Conservation (phyloP, 2,888 invertebrate genomes). For the Apodemia zela region DNA sequence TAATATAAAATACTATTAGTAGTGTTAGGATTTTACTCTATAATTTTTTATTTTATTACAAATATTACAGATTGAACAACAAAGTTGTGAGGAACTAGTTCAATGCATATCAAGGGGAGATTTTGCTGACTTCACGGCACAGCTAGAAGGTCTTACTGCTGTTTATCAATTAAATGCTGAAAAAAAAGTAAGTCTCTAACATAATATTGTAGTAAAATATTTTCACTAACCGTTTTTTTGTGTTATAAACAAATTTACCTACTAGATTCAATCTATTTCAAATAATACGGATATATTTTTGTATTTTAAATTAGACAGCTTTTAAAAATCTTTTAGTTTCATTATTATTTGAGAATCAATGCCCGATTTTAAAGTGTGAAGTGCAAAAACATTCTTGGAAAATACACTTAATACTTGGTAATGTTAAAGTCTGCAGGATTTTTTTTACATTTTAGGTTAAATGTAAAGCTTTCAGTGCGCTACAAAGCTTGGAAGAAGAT, state of each 20-base stretch:
- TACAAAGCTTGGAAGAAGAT: slow-evolving; percentile 95
- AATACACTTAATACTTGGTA: not conserved
- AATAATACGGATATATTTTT: no score
- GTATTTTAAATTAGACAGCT: not conserved
- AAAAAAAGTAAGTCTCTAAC: slow-evolving; percentile 82
- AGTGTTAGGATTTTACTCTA: no score
- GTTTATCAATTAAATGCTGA: slow-evolving; percentile 97
- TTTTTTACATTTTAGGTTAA: slow-evolving; percentile 80
- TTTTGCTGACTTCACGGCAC: slow-evolving; percentile 94
- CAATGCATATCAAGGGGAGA: slow-evolving; percentile 91
- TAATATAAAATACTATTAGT: no score
- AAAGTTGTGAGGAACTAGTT: slow-evolving; percentile 94
- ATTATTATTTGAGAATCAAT: no score
- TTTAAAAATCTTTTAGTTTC: no score
- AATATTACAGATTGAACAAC: slow-evolving; percentile 79
- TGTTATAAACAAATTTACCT: no score
- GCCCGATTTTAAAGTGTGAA: no score
- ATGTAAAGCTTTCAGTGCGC: slow-evolving; percentile 94
- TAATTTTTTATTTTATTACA: not conserved
- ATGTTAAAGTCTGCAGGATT: not conserved
- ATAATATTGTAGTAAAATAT: not conserved
- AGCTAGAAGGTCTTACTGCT: slow-evolving; percentile 93
- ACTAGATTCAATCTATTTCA: no score
- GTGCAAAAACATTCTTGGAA: not conserved
- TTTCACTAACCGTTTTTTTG: no score